Conservation (phyloP, 2,113 vertebrate genomes). For the Thamnophis sirtalis region DNA sequence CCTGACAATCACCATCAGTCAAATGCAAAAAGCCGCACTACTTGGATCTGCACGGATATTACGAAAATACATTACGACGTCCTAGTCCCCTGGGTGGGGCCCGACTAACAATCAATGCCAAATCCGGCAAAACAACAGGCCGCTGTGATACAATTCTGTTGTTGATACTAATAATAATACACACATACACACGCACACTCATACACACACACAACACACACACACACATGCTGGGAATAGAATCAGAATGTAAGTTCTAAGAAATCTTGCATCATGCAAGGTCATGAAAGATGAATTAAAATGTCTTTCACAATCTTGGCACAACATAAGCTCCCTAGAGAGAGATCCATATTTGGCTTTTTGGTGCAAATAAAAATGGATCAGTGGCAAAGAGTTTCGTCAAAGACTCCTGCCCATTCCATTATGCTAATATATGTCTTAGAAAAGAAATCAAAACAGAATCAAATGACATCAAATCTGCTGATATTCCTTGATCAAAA, state of each 20-base stretch:
- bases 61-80: too few relatives aligned
- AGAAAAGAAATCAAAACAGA: slow-evolving; percentile 39
- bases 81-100: too few relatives aligned
- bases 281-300: slow-evolving; percentile 44
- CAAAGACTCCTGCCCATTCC: slow-evolving; percentile 37
- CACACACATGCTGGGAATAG: background rate
- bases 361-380: slow-evolving; percentile 43
- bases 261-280: slow-evolving; percentile 19
- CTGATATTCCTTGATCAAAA: slow-evolving; percentile 38
- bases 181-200: too few relatives aligned
- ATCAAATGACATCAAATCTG: slow-evolving; percentile 24
- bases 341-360: slow-evolving; percentile 39
- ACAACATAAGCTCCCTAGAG: slow-evolving; percentile 13
- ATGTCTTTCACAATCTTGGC: slow-evolving; percentile 29
- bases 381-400: slow-evolving; percentile 9
- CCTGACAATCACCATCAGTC: too few relatives aligned
- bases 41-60: too few relatives aligned
- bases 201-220: too few relatives aligned
- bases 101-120: too few relatives aligned
- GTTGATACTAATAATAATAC: too few relatives aligned
- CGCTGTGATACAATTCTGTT: too few relatives aligned
- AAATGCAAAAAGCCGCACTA: too few relatives aligned
- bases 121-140: too few relatives aligned
- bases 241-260: slow-evolving; percentile 31
- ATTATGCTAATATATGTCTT: slow-evolving; percentile 29